Base-by-base conservation (phyloP, 2,113 vertebrate genomes). In the Rhinolophus sinicus region DNA sequence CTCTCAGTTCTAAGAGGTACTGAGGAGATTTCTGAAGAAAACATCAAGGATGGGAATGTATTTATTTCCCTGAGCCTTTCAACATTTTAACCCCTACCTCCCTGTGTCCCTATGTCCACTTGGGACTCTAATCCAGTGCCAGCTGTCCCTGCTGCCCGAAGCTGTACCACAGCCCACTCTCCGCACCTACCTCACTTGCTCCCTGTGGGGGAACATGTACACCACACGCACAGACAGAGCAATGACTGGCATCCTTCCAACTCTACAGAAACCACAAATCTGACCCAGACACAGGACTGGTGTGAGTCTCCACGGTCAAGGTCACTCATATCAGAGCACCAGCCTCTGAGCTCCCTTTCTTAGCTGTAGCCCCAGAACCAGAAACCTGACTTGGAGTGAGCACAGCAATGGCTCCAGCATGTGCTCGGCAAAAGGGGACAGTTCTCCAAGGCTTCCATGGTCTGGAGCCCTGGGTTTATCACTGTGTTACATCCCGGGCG, bases 231-330 rank as follows among this genome's bases (percentile, higher is more conserved):
- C 26, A 69, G 65, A 40, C 5, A 8, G 47, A 47, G 21, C 19
- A 50, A 3, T 9, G 22, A 47, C 26, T 67, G 47, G 47, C 47
- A 50, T 50, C 33, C 16, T 69, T 67, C 40, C 38, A 73, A 28
- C 4, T 72, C 62, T 44, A 30, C 22, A 38, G 60, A 85, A 94
- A 73, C 58, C 60, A 85, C 21, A 16, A 3, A 26, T 2, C 19
- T 13, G 28, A 78, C 18, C 2, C 60, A 72, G 56, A 47, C 64
- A 65, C 50, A 65, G 54, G 33, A 26, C 9, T 15, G 30, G 8
- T 19, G 1, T 8, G 22, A 77, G 40, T 33, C 67, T 4, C 11
- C 26, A 28, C 0, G 12, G 62, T 54, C 56, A 38, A 10, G n/a
- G n/a, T 40, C 84, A 84, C 18, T 40, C 50, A 30, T 38, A 30